Percentiles rank a stretch among this genome's conserved stretches.
phyloP scores from a whole-genome alignment of 1,140 invertebrate genomes.

The Lanistes nyassanus region DNA sequence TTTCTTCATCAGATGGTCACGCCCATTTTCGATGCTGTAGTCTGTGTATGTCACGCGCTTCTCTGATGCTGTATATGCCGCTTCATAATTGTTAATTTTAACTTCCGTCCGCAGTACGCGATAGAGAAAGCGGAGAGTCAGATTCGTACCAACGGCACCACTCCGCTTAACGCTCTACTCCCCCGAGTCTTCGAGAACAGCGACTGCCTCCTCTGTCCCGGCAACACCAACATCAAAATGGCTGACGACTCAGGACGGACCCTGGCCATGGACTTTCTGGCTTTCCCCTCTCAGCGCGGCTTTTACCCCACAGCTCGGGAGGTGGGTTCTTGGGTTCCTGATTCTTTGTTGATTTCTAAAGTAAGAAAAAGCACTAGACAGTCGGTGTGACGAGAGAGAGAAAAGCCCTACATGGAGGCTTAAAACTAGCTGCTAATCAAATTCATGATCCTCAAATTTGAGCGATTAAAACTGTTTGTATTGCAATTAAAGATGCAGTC shows the following conservation, averaged over 20 bases:
- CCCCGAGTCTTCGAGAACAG: slow-evolving; percentile 37
- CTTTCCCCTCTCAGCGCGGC: slow-evolving; percentile 34
- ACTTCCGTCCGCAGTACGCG: slow-evolving; percentile 32
- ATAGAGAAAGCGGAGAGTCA: slow-evolving; percentile 32
- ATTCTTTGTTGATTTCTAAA: too few relatives aligned
- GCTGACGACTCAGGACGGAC: slow-evolving; percentile 28
- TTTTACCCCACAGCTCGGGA: slow-evolving; percentile 34
- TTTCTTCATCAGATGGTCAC: too few relatives aligned
- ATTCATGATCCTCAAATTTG: too few relatives aligned
- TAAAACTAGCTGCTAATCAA: too few relatives aligned
- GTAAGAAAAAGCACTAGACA: background rate
- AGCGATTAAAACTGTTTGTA: too few relatives aligned
- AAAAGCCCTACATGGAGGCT: too few relatives aligned
- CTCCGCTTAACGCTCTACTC: slow-evolving; percentile 38
- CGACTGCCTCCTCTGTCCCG: slow-evolving; percentile 36
- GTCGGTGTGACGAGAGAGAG: too few relatives aligned
- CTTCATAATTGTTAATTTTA: too few relatives aligned
- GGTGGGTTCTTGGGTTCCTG: slow-evolving; percentile 32
- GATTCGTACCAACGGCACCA: slow-evolving; percentile 30
- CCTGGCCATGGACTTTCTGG: slow-evolving; percentile 39
- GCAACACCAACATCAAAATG: slow-evolving; percentile 30
- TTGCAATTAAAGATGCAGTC: too few relatives aligned
- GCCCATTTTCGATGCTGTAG: too few relatives aligned
- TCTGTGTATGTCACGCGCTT: too few relatives aligned
- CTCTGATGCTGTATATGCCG: too few relatives aligned